A percentile compares a stretch with the other conserved stretches of the same genome.
phyloP scores from a whole-genome alignment of 2,797 vertebrate genomes.

The Chelonia mydas region DNA sequence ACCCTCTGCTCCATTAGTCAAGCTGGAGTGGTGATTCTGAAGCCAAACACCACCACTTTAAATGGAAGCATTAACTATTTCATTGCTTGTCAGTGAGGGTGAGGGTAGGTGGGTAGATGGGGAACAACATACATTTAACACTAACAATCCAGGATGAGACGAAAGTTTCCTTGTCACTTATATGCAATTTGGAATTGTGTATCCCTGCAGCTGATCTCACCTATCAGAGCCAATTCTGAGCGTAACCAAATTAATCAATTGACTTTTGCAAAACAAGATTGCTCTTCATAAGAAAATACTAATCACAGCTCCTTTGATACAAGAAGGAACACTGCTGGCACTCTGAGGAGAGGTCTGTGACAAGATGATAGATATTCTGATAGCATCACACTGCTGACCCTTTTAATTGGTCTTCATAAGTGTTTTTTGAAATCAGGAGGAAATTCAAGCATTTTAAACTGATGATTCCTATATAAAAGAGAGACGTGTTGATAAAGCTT shows the following conservation, averaged over 20 bases:
- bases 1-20: neutral
- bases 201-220: neutral
- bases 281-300: neutral
- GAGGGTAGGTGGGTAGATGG: neutral
- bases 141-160: neutral
- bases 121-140: neutral
- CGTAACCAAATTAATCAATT: neutral
- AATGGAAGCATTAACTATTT: neutral
- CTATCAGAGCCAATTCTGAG: neutral
- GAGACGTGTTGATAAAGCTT: conserved; percentile 13
- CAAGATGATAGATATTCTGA: conserved; percentile 81
- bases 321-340: conserved; percentile 61
- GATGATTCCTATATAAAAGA: conserved; percentile 79
- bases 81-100: neutral
- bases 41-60: neutral
- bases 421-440: conserved; percentile 85
- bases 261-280: neutral
- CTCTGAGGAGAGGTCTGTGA: conserved; percentile 72
- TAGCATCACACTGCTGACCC: conserved; percentile 76
- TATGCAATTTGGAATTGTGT: neutral
- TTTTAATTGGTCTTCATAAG: conserved; percentile 86
- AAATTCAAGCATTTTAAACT: conserved; percentile 80
- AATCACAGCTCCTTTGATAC: neutral
- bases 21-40: neutral
- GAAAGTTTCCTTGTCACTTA: neutral